A percentile compares a stretch with the other conserved stretches of the same genome.
phyloP scores from a whole-genome alignment of 2,113 vertebrate genomes.

The cat (Felis catus) region F.catus_Fca126_mat1.0 CM031419.1:24650001-24650500 shows the following conservation, averaged over 20 bases:
- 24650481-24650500: not conserved
- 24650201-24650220: conserved; percentile 5
- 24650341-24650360: not conserved
- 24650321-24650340: conserved; percentile 30
- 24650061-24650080: not conserved
- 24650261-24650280: not conserved
- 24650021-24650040: conserved; percentile 39
- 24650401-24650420: not conserved
- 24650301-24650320: conserved; percentile 22
- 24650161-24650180: not conserved
- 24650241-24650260: conserved; percentile 14
- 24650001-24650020: conserved; percentile 43
- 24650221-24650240: not conserved
- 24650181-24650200: not conserved
- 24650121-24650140: conserved; percentile 21
- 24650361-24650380: not conserved
- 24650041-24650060: conserved; percentile 57
- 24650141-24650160: not conserved
- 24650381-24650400: not conserved
- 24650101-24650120: conserved; percentile 56
- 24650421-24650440: not conserved
- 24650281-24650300: not conserved
- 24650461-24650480: not conserved
- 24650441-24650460: not conserved
- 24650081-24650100: conserved; percentile 21